Evolutionary conservation across 92 coral and sea anemone genomes (phyloP), one percentile per base, ranked within the genome.

Genomic region (Parazoanthus swiftii): DNA sequence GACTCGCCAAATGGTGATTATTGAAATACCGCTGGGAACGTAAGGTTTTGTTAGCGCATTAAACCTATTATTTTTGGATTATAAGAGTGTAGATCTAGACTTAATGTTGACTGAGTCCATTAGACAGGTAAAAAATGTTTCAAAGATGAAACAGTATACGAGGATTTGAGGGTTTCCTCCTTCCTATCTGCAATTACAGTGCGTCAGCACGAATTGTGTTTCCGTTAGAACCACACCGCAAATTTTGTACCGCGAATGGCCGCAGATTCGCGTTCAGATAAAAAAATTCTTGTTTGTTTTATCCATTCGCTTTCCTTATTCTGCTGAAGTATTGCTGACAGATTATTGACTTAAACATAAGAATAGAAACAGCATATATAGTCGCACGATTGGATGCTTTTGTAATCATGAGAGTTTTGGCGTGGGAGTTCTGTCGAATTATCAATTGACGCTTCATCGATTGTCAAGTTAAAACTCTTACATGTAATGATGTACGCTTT

Each of bases 41-140:
- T 86, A 43, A 88, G 92, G 77, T 48, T 66, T 85, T 76, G 74
- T 89, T 39, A 84, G 59, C 46, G 39, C 72, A 85, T 74, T 56
- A 89, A 82, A 56, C 44, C 33, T 50, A 58, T 81, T 79, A 42
- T 81, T 81, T 39, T 81, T n/a, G 51, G 72, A 88, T 74, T 48
- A 51, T 56, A 15, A 15, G 20, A 23, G 42, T 20, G 46, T 46
- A 42, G 87, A 25, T 25, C 44, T 71, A 84, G 87, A 25, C 14
- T 84, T 84, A 84, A 71, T 58, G 43, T 76, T 84, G 77, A 51
- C 79, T 84, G 70, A 84, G 26, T 84, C 25, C 65, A 68, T 84
- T 71, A 84, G 78, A 33, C 79, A 84, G 21, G 87, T 77, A 26
- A 50, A 43, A 48, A 71, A 83, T 56, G 59, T 39, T 21, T 43